phyloP scores from a whole-genome alignment of 2,797 vertebrate species.

The Syngnathus acus region DNA sequence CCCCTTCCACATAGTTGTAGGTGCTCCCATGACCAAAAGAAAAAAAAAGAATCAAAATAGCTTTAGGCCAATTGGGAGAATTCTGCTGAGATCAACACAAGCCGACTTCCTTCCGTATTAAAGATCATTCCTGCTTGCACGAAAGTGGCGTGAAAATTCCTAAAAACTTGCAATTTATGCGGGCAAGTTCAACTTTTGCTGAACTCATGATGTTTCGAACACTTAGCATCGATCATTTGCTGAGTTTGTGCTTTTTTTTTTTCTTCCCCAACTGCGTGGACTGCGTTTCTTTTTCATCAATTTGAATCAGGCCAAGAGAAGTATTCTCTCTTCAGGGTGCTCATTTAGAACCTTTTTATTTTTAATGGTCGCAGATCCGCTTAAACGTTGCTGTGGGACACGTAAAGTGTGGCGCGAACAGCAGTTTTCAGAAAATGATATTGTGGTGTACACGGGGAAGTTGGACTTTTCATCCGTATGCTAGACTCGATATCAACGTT shows the following conservation, averaged over 20 bases:
- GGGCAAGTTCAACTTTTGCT: conserved; percentile 53
- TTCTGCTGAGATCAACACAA: conserved; percentile 57
- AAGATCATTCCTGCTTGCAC: conserved; percentile 22
- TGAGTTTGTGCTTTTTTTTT: conserved; percentile 31
- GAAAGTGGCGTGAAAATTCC: conserved; percentile 35
- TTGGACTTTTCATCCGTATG: background rate
- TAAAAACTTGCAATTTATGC: conserved; percentile 51
- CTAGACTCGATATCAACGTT: background rate
- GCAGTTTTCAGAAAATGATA: background rate
- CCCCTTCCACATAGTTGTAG: conserved; percentile 28
- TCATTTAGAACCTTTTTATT: conserved; percentile 36
- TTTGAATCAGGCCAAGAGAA: conserved; percentile 25
- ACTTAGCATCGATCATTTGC: conserved; percentile 29
- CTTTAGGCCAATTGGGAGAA: conserved; percentile 28
- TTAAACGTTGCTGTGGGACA: conserved; percentile 13
- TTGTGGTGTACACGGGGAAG: background rate
- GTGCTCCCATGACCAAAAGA: conserved; percentile 33
- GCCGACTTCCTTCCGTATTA: conserved; percentile 47
- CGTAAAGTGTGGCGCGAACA: background rate
- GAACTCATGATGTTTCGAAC: conserved; percentile 38
- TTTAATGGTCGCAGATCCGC: conserved; percentile 36
- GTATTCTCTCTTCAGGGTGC: conserved; percentile 13
- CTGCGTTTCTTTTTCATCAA: conserved; percentile 26
- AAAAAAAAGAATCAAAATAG: conserved; percentile 13
- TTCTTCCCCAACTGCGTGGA: background rate